Percentiles rank a stretch among this genome's conserved stretches.
phyloP scores from a whole-genome alignment of 2,888 invertebrate species.

The Lasioglossum leucozonium region DNA sequence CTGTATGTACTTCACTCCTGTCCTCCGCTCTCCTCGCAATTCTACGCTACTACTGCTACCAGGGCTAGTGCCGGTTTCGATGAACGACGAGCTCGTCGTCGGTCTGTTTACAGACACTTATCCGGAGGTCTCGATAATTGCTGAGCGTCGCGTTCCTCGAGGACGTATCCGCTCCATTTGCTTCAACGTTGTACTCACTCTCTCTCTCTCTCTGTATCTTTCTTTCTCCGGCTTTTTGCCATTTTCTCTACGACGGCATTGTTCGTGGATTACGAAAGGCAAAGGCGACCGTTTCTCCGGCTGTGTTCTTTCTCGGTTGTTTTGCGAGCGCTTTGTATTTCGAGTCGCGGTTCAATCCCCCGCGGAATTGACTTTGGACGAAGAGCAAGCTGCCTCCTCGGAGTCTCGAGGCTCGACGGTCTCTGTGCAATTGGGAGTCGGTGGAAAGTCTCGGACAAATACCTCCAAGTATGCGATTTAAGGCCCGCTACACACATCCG shows the following conservation, averaged over 20 bases:
- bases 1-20: not conserved
- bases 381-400: not conserved
- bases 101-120: constrained; percentile 6
- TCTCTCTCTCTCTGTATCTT: too few relatives aligned
- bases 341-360: not conserved
- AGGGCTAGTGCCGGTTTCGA: not conserved
- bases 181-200: not conserved
- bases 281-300: too few relatives aligned
- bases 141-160: not conserved
- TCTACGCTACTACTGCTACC: not conserved
- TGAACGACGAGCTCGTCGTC: not conserved
- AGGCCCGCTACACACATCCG: too few relatives aligned
- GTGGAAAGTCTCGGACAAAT: not conserved
- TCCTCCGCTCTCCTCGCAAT: not conserved
- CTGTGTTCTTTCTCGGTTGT: not conserved
- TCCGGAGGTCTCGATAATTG: constrained; percentile 2
- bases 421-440: not conserved
- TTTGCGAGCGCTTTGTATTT: not conserved
- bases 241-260: not conserved
- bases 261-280: not conserved
- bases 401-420: not conserved
- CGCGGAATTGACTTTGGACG: not conserved
- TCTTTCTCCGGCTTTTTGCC: not conserved
- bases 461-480: not conserved
- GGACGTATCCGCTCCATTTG: not conserved